phyloP scores from a whole-genome alignment of 2,113 vertebrate species.

The Mustelus asterias region DNA sequence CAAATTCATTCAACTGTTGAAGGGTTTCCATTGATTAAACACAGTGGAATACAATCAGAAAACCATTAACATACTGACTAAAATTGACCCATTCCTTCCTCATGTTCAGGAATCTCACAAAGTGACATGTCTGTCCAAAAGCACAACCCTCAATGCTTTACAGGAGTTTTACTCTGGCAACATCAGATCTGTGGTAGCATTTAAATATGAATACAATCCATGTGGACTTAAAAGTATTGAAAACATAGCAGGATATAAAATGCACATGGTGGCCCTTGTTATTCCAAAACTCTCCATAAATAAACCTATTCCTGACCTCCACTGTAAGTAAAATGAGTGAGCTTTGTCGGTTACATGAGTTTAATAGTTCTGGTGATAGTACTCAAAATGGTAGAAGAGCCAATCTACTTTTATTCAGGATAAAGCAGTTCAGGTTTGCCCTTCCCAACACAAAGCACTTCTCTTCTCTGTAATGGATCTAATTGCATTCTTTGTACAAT shows the following conservation, averaged over 20 bases:
- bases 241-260: neutral
- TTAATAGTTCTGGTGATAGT: neutral
- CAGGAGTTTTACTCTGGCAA: neutral
- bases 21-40: neutral
- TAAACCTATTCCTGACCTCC: neutral
- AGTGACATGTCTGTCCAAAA: neutral
- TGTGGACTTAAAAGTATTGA: neutral
- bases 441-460: neutral
- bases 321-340: neutral
- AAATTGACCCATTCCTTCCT: neutral
- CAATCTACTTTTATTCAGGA: neutral
- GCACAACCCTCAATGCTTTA: neutral
- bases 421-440: neutral
- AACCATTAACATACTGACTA: neutral
- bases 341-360: neutral
- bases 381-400: neutral
- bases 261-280: neutral
- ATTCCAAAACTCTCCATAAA: neutral
- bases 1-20: neutral
- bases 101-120: neutral
- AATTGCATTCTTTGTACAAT: neutral
- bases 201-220: neutral
- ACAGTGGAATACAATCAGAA: neutral
- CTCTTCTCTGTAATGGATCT: neutral
- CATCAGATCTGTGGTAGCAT: neutral